Evolutionary conservation across 1,140 invertebrate genomes (phyloP), one percentile per base, ranked within the genome.

Genomic region (Pygmarrhopalites habei): DNA sequence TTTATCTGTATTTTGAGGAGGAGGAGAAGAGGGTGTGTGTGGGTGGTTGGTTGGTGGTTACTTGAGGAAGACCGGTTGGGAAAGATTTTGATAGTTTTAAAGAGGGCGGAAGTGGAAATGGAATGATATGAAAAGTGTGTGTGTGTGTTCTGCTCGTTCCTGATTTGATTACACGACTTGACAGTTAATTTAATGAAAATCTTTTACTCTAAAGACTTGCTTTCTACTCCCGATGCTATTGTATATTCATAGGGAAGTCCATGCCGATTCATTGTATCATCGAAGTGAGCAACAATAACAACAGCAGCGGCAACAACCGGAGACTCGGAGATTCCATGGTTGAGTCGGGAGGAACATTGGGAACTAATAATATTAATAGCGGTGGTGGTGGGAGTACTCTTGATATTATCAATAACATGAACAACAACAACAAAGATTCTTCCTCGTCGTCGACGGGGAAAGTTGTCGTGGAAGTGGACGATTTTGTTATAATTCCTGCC

Each of bases 241-340:
- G 2, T 32, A 5, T 19, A 12, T 21, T 32, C 35, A 32, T 80
- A 92, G 90, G 85, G 52, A 92, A 92, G 80, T 91, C 89, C 52
- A 80, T 95, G 70, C 92, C 92, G 59, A 87, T 96, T 17, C 92
- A 94, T 75, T 95, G 92, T 75, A 82, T 96, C 32, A 88, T 95
- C 47, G 88, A 91, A 77, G 84, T 85, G 3, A 84, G 39, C 57
- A 59, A 46, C 28, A 17, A 23, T 23, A 35, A 58, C 62, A 26
- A 21, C 44, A 28, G 35, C 28, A 43, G 39, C 32, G 26, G 10
- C 14, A 52, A 15, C 49, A 47, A 46, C 57, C 35, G 57, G 23
- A 29, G 19, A 23, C 2, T 10, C 10, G 5, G 41, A 41, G 41
- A 52, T 52, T 26, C 49, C 7, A 52, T 52, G 25, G 10, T 26